A percentile compares a stretch with the other conserved stretches of the same genome.
Conservation (phyloP, 2,113 vertebrate species). For the Crypturellus undulatus region DNA sequence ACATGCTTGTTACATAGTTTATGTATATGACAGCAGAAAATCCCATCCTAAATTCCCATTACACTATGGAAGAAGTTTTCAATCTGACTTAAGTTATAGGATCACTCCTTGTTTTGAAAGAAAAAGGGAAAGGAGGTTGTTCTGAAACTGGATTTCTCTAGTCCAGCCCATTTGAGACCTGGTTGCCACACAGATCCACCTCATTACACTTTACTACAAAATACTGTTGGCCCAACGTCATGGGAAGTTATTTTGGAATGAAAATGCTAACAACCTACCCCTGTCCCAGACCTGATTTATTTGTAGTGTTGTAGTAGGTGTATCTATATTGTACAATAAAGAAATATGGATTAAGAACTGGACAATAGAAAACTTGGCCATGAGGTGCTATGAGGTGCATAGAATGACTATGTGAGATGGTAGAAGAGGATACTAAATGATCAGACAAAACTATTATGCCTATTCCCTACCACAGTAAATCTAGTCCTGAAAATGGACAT, state of each 20-base stretch:
- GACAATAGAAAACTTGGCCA: not conserved
- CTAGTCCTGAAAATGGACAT: not conserved
- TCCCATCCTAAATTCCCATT: not conserved
- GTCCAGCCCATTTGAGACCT: conserved; percentile 21
- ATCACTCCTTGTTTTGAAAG: conserved; percentile 34
- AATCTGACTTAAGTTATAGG: conserved; percentile 12
- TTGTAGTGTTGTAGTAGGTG: not conserved
- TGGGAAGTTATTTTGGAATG: not conserved
- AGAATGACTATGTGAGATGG: not conserved
- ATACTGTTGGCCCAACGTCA: not conserved
- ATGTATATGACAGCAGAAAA: not conserved
- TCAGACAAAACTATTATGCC: conserved; percentile 25
- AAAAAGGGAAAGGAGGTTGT: conserved; percentile 1
- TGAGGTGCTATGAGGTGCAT: conserved; percentile 4
- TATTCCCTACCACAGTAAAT: conserved; percentile 24
- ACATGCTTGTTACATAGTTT: not conserved
- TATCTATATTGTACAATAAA: not conserved
- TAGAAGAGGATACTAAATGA: conserved; percentile 57
- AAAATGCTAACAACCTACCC: not conserved
- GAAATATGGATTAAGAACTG: not conserved
- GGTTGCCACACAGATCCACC: not conserved
- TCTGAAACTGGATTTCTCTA: conserved; percentile 45
- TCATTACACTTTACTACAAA: not conserved
- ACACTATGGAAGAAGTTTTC: not conserved
- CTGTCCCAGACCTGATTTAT: not conserved